Percentiles rank a stretch among this genome's conserved stretches.
These are phyloP conservation scores for Thereva unica DNA, from an alignment of 2,888 invertebrate genomes.

Conservation along the genomic window DNA sequence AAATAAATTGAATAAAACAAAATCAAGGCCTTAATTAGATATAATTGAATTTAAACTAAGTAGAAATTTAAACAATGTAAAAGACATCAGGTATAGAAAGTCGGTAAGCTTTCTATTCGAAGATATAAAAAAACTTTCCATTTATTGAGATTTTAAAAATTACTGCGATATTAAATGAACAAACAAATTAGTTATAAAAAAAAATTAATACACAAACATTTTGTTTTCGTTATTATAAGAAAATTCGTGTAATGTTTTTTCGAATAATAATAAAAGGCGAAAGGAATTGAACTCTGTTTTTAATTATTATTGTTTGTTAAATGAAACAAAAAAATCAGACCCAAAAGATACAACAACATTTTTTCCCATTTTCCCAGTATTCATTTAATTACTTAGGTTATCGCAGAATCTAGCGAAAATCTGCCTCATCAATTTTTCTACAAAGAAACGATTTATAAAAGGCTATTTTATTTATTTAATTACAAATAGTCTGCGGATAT, in stretches of 20 bases:
- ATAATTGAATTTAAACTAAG: slow-evolving; percentile 24
- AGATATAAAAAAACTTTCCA: slow-evolving; percentile 19
- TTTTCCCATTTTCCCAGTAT: not conserved
- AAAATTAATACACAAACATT: slow-evolving; percentile 2
- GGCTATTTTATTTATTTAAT: too few species aligned
- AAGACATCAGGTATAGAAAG: too few species aligned
- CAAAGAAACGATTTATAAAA: too few species aligned
- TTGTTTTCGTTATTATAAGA: not conserved
- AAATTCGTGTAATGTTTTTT: too few species aligned
- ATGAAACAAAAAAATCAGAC: not conserved
- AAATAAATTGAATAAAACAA: not conserved
- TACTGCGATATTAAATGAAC: slow-evolving; percentile 24
- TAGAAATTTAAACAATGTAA: not conserved
- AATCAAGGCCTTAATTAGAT: slow-evolving; percentile 31
- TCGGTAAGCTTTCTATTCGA: too few species aligned
- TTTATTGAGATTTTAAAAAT: slow-evolving; percentile 17
- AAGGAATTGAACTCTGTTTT: not conserved
- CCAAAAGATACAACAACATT: not conserved
- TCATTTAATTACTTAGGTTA: too few species aligned
- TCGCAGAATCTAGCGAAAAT: too few species aligned
- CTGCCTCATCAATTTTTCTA: too few species aligned
- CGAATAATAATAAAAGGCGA: too few species aligned
- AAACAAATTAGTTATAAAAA: not conserved
- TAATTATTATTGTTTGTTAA: not conserved
- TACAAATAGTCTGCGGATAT: too few species aligned